These are phyloP conservation scores for Sinocyclocheilus anshuiensis DNA, from an alignment of 2,113 vertebrate species.

Conservation along the genomic window DNA sequence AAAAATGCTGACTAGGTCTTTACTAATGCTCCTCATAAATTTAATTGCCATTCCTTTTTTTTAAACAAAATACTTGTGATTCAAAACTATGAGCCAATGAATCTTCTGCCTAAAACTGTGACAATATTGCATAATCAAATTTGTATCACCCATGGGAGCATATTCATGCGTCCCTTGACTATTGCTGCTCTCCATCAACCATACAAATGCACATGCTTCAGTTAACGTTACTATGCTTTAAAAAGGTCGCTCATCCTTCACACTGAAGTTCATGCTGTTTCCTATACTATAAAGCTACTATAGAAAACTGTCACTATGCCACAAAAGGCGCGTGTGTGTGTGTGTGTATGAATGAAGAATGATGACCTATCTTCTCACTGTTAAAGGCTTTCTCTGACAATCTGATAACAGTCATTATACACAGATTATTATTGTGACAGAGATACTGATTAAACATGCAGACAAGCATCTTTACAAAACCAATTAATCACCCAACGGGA, in stretches of 20 bases:
- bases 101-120: background rate
- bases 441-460: background rate
- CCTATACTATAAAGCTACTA: background rate
- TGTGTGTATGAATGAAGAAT: background rate
- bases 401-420: slow-evolving; percentile 11
- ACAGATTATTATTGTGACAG: background rate
- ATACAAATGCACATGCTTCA: background rate
- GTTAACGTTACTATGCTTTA: background rate
- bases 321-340: background rate
- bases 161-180: background rate
- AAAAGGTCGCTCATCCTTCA: background rate
- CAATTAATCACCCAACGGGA: background rate
- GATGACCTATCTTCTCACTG: background rate
- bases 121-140: background rate
- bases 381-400: background rate
- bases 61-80: background rate
- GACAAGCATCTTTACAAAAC: background rate
- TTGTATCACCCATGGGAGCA: background rate
- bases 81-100: background rate
- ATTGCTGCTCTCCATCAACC: slow-evolving; percentile 1
- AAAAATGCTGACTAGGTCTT: background rate
- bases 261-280: background rate
- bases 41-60: background rate
- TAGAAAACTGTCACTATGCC: background rate
- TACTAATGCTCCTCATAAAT: slow-evolving; percentile 1